Evolutionary conservation across 2,113 vertebrate species (phyloP).

Genomic region (Tachysurus vachellii): DNA sequence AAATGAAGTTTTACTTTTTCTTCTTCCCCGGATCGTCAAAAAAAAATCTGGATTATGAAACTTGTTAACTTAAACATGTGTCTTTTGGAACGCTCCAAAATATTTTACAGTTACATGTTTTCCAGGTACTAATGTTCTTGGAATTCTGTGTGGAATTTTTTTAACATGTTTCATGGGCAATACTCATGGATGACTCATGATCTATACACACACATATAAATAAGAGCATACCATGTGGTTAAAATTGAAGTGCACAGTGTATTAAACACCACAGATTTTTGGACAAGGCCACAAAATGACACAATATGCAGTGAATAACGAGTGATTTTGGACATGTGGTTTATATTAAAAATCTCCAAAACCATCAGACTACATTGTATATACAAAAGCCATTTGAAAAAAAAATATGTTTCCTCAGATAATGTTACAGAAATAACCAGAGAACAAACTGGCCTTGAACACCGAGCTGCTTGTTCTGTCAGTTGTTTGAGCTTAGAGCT

Average conservation of each 20-base stretch:
- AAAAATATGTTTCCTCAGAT: conserved; percentile 2
- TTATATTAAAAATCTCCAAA: neutral
- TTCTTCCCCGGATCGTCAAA: too few relatives aligned
- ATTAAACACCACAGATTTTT: neutral
- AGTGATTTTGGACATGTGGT: neutral
- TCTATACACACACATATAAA: too few relatives aligned
- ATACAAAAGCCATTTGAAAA: conserved; percentile 5
- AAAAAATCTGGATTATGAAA: too few relatives aligned
- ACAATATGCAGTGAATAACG: neutral
- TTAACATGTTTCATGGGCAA: too few relatives aligned
- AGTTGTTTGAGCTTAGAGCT: neutral
- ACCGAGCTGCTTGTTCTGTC: neutral
- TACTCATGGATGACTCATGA: too few relatives aligned
- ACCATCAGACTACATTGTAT: neutral
- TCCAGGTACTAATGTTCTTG: too few relatives aligned
- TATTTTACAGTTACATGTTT: too few relatives aligned
- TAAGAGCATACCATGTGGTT: neutral
- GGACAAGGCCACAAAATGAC: neutral
- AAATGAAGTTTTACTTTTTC: too few relatives aligned
- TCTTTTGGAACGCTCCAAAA: too few relatives aligned
- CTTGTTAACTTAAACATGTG: too few relatives aligned
- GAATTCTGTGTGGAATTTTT: too few relatives aligned
- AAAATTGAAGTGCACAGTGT: neutral
- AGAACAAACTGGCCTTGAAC: conserved; percentile 20
- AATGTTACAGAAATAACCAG: neutral